Conservation (phyloP, 2,113 vertebrate species). For the Sylvia atricapilla region DNA sequence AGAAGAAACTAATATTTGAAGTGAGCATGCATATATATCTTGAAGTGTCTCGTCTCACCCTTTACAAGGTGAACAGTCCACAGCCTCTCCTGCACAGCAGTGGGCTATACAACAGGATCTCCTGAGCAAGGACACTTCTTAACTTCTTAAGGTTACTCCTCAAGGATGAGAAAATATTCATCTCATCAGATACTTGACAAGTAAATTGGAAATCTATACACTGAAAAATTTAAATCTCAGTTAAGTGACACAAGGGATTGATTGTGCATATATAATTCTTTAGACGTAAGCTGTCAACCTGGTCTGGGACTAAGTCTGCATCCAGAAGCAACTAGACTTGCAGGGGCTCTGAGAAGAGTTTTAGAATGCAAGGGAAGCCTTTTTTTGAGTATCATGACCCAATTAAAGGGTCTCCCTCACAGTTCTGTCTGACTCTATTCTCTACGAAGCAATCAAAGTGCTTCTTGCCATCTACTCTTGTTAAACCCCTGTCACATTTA, state of each 20-base stretch:
- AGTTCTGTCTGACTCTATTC: not conserved
- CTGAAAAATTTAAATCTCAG: not conserved
- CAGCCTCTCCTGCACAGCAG: too few species aligned
- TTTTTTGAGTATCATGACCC: not conserved
- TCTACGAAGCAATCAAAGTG: not conserved
- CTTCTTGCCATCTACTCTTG: not conserved
- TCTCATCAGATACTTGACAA: not conserved
- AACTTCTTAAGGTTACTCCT: not conserved
- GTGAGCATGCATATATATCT: not conserved
- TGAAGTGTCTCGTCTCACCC: not conserved
- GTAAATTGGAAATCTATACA: not conserved
- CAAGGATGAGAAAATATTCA: not conserved
- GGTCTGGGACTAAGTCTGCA: not conserved
- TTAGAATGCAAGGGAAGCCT: not conserved
- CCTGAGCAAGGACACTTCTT: not conserved
- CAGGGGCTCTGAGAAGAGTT: not conserved
- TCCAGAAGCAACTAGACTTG: not conserved
- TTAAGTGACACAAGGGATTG: not conserved
- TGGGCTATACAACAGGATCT: not conserved
- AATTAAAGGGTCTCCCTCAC: not conserved
- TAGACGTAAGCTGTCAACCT: not conserved
- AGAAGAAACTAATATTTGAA: not conserved
- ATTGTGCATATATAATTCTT: not conserved
- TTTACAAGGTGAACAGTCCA: not conserved
- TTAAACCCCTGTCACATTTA: not conserved